Percentiles rank a stretch among this genome's conserved stretches.
phyloP scores from a whole-genome alignment of 2,113 vertebrate genomes.

The Petaurus breviceps region DNA sequence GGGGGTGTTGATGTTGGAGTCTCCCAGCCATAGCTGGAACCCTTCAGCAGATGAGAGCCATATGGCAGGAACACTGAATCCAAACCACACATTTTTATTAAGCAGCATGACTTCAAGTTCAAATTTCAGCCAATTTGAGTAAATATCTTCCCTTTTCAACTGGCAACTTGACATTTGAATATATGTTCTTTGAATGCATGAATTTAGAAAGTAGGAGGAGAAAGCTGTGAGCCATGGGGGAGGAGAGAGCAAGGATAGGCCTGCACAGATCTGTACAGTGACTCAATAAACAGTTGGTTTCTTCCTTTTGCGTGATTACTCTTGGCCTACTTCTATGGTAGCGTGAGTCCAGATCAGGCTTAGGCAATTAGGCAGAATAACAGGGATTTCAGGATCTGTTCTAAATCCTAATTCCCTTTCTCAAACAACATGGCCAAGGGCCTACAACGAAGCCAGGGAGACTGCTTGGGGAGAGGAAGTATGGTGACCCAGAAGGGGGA shows the following conservation, averaged over 20 bases:
- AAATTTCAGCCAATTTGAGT: conserved; percentile 38
- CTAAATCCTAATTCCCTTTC: background rate
- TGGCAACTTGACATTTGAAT: background rate
- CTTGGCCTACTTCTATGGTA: background rate
- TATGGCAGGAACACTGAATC: conserved; percentile 18
- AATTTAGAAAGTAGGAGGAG: background rate
- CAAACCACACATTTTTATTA: conserved; percentile 28
- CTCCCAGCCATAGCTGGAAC: conserved; percentile 43
- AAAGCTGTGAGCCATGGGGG: background rate
- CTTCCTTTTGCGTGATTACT: background rate
- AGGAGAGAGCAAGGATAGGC: background rate
- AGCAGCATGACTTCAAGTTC: conserved; percentile 51
- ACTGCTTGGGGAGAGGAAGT: background rate
- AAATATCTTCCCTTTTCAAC: conserved; percentile 42
- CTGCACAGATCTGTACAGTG: background rate
- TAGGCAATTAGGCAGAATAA: background rate
- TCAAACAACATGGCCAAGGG: background rate
- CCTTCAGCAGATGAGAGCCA: conserved; percentile 55
- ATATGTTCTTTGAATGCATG: background rate
- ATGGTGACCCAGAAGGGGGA: background rate
- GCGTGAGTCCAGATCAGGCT: background rate
- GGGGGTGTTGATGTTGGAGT: background rate
- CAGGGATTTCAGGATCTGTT: background rate
- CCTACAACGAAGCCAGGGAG: background rate
- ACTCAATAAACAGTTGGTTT: background rate